Evolutionary conservation across 1,140 invertebrate genomes (phyloP), one percentile per base, ranked within the genome.

Genomic region (Capitella teleta): DNA sequence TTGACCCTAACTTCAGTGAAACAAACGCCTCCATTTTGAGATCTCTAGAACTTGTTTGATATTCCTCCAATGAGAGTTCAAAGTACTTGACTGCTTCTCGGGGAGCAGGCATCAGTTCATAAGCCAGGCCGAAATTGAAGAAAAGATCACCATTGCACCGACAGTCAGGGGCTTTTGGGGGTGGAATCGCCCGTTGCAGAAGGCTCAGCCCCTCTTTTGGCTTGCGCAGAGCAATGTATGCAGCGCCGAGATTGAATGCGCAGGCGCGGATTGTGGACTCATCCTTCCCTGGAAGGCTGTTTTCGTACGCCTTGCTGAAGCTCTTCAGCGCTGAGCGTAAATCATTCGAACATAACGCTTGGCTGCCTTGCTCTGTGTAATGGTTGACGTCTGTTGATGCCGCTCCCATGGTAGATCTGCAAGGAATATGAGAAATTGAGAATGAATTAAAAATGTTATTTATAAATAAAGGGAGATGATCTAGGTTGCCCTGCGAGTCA

Each of bases 211-310:
- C 60, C 44, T 55, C 54, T 28, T 55, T 49, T 18, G 45, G 37
- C 10, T 58, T 32, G 1, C 52, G 49, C 12, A 47, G 25, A 37
- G 53, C 59, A 30, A 61, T 56, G 25, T 60, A 61, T 8, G 51
- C 58, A 43, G 59, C 59, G 26, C 61, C 59, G 18, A 63, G 51
- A 43, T 61, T 63, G 28, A 63, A 61, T 16, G 61, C 57, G 57
- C 59, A 60, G 8, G 53, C 51, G 43, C 59, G n/a, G n/a, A n/a
- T n/a, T n/a, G n/a, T n/a, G n/a, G n/a, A n/a, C n/a, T n/a, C n/a
- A n/a, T n/a, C n/a, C n/a, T n/a, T n/a, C n/a, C n/a, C n/a, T n/a
- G n/a, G n/a, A n/a, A n/a, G n/a, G n/a, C n/a, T n/a, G n/a, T n/a
- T n/a, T n/a, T n/a, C n/a, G n/a, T n/a, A n/a, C n/a, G n/a, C n/a